Evolutionary conservation across 2,888 invertebrate species (phyloP).

Genomic region (Scrobipalpa costella): DNA sequence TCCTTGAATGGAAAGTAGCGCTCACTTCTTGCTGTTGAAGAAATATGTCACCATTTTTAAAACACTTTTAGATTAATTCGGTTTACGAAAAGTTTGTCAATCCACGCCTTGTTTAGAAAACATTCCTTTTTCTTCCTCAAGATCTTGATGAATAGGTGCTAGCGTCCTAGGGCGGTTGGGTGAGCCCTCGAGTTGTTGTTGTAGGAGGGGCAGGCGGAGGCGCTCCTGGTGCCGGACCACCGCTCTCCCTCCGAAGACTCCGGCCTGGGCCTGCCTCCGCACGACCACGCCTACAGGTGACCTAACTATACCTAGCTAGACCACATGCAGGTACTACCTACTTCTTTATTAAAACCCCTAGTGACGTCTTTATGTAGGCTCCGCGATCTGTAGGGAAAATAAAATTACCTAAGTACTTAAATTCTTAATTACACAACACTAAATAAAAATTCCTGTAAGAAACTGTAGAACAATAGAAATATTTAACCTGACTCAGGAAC

Average conservation of each 20-base stretch:
- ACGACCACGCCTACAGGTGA: conserved; percentile 87
- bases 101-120: too few species aligned
- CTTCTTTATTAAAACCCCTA: neutral
- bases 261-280: conserved; percentile 93
- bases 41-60: too few species aligned
- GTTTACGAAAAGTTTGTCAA: too few species aligned
- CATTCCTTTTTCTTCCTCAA: neutral
- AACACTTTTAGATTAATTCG: too few species aligned
- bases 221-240: conserved; percentile 84
- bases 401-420: too few species aligned
- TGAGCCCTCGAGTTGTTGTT: conserved; percentile 81
- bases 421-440: too few species aligned
- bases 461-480: neutral
- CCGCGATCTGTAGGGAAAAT: neutral
- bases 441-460: neutral
- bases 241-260: conserved; percentile 97
- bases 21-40: too few species aligned
- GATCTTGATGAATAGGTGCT: neutral
- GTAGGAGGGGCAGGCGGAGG: conserved; percentile 79
- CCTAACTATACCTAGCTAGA: conserved; percentile 30
- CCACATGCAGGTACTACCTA: neutral
- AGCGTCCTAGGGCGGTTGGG: conserved; percentile 44
- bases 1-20: too few species aligned
- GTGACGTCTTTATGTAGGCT: neutral
- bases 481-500: neutral